These are phyloP conservation scores for Macquaria ambigua DNA, from an alignment of 2,113 vertebrate genomes.

Conservation along the genomic window DNA sequence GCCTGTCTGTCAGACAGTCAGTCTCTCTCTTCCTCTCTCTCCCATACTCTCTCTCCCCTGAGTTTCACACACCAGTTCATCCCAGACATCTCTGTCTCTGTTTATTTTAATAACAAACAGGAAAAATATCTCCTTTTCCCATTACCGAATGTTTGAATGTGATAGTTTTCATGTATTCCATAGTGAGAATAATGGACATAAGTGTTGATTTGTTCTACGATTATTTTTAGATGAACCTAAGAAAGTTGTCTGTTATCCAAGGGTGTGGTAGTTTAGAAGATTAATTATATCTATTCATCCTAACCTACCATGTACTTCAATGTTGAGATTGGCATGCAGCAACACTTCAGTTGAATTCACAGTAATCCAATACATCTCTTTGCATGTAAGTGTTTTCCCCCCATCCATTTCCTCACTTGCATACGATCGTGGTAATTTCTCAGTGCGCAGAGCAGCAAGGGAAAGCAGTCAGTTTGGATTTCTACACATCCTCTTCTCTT, in stretches of 20 bases:
- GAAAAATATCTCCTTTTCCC: constrained; percentile 70
- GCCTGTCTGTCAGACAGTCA: constrained; percentile 76
- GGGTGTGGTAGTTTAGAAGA: constrained; percentile 46
- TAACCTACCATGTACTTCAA: constrained; percentile 21
- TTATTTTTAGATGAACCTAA: constrained; percentile 44
- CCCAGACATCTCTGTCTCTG: constrained; percentile 75
- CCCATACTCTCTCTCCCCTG: constrained; percentile 50
- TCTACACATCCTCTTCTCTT: constrained; percentile 66
- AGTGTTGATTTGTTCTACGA: constrained; percentile 57
- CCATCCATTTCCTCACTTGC: constrained; percentile 29
- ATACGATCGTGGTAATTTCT: constrained; percentile 49
- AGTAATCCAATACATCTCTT: constrained; percentile 63
- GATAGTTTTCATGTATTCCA: constrained; percentile 55
- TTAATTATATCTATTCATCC: constrained; percentile 45
- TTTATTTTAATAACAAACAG: constrained; percentile 81
- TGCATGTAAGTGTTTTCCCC: constrained; percentile 32
- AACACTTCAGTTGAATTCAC: constrained; percentile 45
- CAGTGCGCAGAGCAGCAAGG: constrained; percentile 26
- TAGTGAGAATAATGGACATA: constrained; percentile 49
- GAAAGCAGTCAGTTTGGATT: constrained; percentile 74
- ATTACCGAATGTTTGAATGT: constrained; percentile 69
- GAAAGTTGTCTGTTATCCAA: constrained; percentile 41
- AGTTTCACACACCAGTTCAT: constrained; percentile 81
- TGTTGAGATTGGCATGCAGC: constrained; percentile 60
- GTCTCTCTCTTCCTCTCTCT: constrained; percentile 54